A percentile compares a stretch with the other conserved stretches of the same genome.
phyloP scores from a whole-genome alignment of 2,113 vertebrate genomes.

The Prionailurus viverrinus region DNA sequence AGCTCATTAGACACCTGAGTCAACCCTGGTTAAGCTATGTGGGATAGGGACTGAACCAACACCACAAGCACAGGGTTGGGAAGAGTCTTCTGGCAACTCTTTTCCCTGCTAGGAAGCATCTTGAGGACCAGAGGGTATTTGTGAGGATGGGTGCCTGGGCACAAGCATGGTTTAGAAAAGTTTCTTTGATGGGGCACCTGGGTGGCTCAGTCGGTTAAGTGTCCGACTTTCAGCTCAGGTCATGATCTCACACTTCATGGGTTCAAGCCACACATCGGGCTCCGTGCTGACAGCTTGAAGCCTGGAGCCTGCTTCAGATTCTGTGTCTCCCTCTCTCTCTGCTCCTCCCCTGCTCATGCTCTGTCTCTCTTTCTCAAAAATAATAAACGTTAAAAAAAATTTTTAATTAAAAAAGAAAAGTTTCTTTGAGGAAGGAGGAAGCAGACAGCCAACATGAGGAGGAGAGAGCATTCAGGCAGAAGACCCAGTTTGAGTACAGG shows the following conservation, averaged over 20 bases:
- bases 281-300: no score
- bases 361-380: no score
- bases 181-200: neutral
- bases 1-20: neutral
- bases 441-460: neutral
- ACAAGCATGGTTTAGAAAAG: conserved; percentile 32
- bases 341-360: no score
- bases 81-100: neutral
- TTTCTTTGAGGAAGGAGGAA: neutral
- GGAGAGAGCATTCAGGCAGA: neutral
- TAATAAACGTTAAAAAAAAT: no score
- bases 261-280: no score
- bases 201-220: no score
- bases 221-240: no score
- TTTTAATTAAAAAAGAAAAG: neutral
- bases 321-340: no score
- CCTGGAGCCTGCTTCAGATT: no score
- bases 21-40: neutral
- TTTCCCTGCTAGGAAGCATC: conserved; percentile 11
- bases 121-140: neutral
- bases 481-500: neutral
- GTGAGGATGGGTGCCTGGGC: neutral
- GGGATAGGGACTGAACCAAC: neutral
- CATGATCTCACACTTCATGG: no score
- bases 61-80: neutral